These are phyloP conservation scores for Rynchops niger DNA, from an alignment of 2,113 vertebrate genomes.

Conservation along the genomic window DNA sequence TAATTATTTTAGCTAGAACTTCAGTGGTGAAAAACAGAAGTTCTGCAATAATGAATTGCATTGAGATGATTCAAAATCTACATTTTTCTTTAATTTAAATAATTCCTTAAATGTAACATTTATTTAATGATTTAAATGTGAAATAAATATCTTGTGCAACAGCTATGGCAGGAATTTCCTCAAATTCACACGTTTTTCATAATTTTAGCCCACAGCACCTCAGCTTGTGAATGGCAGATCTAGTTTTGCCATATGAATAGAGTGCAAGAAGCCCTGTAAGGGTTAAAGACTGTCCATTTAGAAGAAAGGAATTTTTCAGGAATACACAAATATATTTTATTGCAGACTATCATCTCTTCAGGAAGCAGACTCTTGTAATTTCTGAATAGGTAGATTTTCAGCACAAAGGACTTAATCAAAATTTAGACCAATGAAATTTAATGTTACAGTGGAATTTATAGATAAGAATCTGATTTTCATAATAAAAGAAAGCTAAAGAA, in stretches of 20 bases:
- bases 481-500: not conserved
- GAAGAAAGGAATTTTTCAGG: not conserved
- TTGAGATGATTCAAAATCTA: not conserved
- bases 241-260: not conserved
- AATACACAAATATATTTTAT: not conserved
- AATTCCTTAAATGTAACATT: not conserved
- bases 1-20: not conserved
- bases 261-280: not conserved
- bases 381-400: not conserved
- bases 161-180: not conserved
- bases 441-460: not conserved
- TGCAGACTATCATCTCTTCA: not conserved
- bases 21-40: not conserved
- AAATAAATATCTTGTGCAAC: not conserved
- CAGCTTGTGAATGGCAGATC: not conserved
- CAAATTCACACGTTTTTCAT: not conserved
- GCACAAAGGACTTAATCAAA: not conserved
- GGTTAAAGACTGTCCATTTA: not conserved
- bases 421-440: not conserved
- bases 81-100: not conserved
- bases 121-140: not conserved
- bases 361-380: not conserved
- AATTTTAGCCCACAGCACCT: not conserved
- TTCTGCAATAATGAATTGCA: not conserved
- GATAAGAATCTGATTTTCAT: not conserved